Evolutionary conservation across 2,888 invertebrate species (phyloP).

Genomic region (Apantesis nais): DNA sequence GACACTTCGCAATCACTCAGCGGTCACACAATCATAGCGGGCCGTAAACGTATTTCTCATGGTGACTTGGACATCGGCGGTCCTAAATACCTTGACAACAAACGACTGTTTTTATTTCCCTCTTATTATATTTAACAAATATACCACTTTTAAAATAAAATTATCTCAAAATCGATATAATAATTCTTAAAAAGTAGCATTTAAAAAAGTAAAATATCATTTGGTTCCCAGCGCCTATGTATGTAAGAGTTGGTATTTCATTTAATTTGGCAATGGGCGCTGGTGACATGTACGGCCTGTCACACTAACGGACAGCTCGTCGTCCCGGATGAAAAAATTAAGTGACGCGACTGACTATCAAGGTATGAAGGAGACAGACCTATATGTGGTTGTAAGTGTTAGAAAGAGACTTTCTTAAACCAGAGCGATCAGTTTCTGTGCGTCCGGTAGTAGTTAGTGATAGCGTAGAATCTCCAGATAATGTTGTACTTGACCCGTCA

Average conservation of each 20-base stretch:
- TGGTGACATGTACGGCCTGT: constrained; percentile 67
- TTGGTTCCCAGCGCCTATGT: constrained; percentile 64
- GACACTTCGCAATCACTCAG: constrained; percentile 61
- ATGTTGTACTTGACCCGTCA: constrained; percentile 74
- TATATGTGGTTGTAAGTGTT: constrained; percentile 28
- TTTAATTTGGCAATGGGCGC: constrained; percentile 73
- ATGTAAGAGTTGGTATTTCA: constrained; percentile 64
- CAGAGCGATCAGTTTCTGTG: constrained; percentile 57
- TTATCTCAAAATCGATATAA: constrained; percentile 57
- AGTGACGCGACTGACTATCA: constrained; percentile 59
- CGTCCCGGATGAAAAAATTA: constrained; percentile 59
- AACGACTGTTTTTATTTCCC: constrained; percentile 66
- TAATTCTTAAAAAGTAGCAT: constrained; percentile 61
- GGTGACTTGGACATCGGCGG: constrained; percentile 55
- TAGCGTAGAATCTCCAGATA: constrained; percentile 60
- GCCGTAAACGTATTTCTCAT: constrained; percentile 59
- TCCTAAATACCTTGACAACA: constrained; percentile 59
- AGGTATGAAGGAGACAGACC: constrained; percentile 51
- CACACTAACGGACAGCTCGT: constrained; percentile 61
- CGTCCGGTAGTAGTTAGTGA: constrained; percentile 60
- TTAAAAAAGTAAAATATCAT: constrained; percentile 59
- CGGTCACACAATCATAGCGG: constrained; percentile 57
- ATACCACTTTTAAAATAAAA: constrained; percentile 58
- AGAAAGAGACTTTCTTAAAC: constrained; percentile 54
- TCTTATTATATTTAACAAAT: constrained; percentile 59